Evolutionary conservation across 2,797 vertebrate species (phyloP).

Genomic region (Falco concolor): DNA sequence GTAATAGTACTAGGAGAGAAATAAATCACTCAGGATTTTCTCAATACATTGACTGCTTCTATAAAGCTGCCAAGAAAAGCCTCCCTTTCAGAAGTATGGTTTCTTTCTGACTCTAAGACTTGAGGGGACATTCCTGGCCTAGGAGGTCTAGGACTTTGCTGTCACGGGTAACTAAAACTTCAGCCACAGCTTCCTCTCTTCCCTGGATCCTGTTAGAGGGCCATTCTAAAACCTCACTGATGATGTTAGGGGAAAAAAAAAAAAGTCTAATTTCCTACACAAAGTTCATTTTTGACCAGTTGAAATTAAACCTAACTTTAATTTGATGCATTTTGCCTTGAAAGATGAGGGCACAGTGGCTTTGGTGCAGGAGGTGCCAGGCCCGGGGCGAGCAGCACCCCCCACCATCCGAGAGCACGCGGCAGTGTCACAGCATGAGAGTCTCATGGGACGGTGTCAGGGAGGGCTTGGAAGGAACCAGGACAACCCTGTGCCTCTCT

Average conservation of each 20-base stretch:
- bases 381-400: no score
- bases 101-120: not conserved
- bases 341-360: not conserved
- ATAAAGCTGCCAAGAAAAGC: not conserved
- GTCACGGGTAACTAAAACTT: not conserved
- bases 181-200: not conserved
- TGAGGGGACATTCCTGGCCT: not conserved
- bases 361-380: not conserved
- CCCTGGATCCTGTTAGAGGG: not conserved
- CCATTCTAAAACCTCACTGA: not conserved
- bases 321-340: not conserved
- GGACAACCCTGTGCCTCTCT: not conserved
- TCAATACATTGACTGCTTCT: not conserved
- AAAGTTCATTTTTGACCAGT: not conserved
- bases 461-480: not conserved
- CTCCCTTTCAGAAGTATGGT: not conserved
- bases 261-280: not conserved
- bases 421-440: rapidly evolving
- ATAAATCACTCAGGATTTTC: not conserved
- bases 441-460: no score
- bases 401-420: not conserved
- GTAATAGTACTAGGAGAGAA: not conserved
- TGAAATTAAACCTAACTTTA: not conserved
- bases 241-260: no score
- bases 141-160: not conserved